These are phyloP conservation scores for Copidosoma floridanum DNA, from an alignment of 1,140 invertebrate genomes.

Conservation along the genomic window DNA sequence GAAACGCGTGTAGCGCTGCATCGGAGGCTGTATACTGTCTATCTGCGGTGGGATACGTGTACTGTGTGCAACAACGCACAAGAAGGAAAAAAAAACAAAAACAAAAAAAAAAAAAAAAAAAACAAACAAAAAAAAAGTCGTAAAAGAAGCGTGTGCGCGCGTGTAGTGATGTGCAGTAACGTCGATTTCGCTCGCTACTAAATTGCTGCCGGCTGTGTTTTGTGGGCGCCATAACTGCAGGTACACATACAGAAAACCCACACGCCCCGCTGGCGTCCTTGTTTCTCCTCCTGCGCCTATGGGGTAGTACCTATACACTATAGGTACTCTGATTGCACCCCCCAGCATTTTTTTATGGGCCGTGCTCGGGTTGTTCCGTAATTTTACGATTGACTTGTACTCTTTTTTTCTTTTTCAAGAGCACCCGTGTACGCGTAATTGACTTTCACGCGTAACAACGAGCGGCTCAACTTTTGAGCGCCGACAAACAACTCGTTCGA, in stretches of 20 bases:
- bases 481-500: too few relatives aligned
- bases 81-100: too few relatives aligned
- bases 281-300: background rate
- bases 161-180: background rate
- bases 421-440: background rate
- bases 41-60: too few relatives aligned
- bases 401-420: background rate
- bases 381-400: slow-evolving; percentile 25
- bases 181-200: slow-evolving; percentile 1
- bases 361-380: slow-evolving; percentile 1
- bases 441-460: background rate
- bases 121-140: background rate
- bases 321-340: too few relatives aligned
- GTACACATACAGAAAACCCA: background rate
- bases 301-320: too few relatives aligned
- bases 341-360: slow-evolving; percentile 7
- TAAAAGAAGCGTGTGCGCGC: slow-evolving; percentile 5
- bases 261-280: background rate
- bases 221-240: background rate
- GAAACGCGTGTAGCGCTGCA: too few relatives aligned
- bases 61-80: too few relatives aligned
- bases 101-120: background rate
- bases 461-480: background rate
- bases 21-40: too few relatives aligned
- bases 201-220: slow-evolving; percentile 9